Conservation (phyloP, 1,140 invertebrate genomes). For the Lepidotrigona ventralis region DNA sequence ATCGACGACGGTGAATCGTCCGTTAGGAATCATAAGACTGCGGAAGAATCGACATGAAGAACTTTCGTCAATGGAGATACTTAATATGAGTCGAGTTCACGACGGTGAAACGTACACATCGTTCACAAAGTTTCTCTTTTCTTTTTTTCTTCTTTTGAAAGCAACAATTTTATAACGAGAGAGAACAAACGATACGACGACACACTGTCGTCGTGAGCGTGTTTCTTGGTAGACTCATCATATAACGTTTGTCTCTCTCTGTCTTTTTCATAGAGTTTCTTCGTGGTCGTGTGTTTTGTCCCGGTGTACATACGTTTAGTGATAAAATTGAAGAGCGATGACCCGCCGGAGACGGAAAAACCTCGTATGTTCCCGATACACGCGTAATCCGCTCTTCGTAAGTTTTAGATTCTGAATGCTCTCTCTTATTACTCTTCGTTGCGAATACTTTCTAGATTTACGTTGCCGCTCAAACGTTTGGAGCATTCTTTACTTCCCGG, state of each 20-base stretch:
- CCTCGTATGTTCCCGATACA: not conserved
- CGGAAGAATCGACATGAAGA: slow-evolving; percentile 38
- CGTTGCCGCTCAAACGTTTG: too few species aligned
- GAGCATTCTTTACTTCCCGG: too few species aligned
- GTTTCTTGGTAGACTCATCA: slow-evolving; percentile 2
- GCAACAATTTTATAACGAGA: not conserved
- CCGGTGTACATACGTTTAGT: slow-evolving; percentile 42
- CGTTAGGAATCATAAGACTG: slow-evolving; percentile 59
- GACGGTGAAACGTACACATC: not conserved
- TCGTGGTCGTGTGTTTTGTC: slow-evolving; percentile 29
- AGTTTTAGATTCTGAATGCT: slow-evolving; percentile 11
- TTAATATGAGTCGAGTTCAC: not conserved
- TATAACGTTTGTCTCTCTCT: slow-evolving; percentile 12
- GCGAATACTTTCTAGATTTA: not conserved
- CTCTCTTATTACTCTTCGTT: slow-evolving; percentile 12
- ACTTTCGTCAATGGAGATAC: not conserved
- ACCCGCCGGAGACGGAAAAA: slow-evolving; percentile 13
- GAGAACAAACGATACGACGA: not conserved
- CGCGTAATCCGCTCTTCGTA: slow-evolving; percentile 1
- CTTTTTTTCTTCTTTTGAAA: not conserved
- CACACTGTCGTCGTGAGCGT: not conserved
- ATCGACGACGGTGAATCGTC: slow-evolving; percentile 24
- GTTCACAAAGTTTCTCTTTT: not conserved
- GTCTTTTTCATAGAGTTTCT: slow-evolving; percentile 1
- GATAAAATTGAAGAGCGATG: slow-evolving; percentile 26